phyloP scores from a whole-genome alignment of 2,797 vertebrate genomes.

The Momotus momota region DNA sequence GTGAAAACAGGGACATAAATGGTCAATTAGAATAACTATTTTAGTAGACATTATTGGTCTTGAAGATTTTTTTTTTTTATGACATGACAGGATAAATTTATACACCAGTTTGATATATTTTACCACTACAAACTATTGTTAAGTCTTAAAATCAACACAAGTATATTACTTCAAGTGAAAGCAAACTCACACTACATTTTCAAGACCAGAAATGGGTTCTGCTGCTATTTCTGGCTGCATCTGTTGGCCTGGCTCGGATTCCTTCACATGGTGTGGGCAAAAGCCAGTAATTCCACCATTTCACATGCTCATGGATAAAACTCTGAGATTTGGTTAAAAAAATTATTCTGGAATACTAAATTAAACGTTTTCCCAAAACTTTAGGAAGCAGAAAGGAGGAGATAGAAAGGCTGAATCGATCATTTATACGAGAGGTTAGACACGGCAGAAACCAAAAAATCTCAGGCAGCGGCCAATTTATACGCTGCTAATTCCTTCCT shows the following conservation, averaged over 20 bases:
- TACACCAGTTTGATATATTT: neutral
- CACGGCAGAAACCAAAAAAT: constrained; percentile 4
- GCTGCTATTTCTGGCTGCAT: constrained; percentile 1
- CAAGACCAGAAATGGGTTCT: neutral
- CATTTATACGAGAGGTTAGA: neutral
- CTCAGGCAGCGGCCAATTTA: constrained; percentile 48
- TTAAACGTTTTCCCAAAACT: neutral
- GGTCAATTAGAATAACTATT: neutral
- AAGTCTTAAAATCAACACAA: neutral
- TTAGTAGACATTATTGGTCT: neutral
- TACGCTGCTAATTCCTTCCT: constrained; percentile 60
- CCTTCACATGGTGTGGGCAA: neutral
- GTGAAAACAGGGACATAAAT: neutral
- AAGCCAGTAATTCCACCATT: neutral
- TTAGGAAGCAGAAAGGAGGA: neutral
- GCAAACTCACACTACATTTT: neutral
- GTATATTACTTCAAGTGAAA: neutral
- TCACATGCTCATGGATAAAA: neutral
- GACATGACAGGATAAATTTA: neutral
- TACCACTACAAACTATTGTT: neutral
- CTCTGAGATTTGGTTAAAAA: neutral
- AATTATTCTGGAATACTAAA: neutral
- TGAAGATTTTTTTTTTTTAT: neutral
- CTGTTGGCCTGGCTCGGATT: neutral
- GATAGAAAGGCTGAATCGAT: neutral